Evolutionary conservation across 64 coral and sea anemone genomes (phyloP).

Genomic region (Astreopora myriophthalma): DNA sequence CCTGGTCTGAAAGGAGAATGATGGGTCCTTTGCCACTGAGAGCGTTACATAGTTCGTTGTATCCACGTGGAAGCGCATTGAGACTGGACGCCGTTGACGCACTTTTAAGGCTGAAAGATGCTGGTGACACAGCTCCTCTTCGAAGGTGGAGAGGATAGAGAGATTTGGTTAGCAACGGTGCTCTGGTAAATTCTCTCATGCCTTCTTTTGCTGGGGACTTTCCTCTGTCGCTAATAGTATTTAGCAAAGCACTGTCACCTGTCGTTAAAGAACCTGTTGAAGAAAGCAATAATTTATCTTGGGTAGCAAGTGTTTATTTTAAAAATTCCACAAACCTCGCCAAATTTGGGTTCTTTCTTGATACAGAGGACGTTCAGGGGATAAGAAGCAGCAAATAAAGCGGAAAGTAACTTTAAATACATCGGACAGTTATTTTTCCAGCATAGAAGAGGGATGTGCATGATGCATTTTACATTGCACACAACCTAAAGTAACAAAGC

Average conservation of each 20-base stretch:
- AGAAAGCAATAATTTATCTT: too few relatives aligned
- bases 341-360: too few relatives aligned
- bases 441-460: too few relatives aligned
- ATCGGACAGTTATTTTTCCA: too few relatives aligned
- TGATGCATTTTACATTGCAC: too few relatives aligned
- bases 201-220: background rate
- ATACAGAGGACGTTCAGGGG: too few relatives aligned
- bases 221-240: background rate
- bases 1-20: slow-evolving; percentile 74
- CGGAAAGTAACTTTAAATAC: too few relatives aligned
- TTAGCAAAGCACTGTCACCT: background rate
- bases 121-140: slow-evolving; percentile 85
- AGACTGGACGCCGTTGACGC: slow-evolving; percentile 84
- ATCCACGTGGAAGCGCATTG: slow-evolving; percentile 35
- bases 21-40: slow-evolving; percentile 71
- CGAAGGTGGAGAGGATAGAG: slow-evolving; percentile 69
- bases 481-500: too few relatives aligned
- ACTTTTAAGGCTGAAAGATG: slow-evolving; percentile 87
- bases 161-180: slow-evolving; percentile 16
- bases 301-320: too few relatives aligned
- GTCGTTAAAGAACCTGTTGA: background rate
- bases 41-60: slow-evolving; percentile 54
- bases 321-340: too few relatives aligned
- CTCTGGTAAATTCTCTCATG: slow-evolving; percentile 2
- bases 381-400: too few relatives aligned